Percentiles rank a stretch among this genome's conserved stretches.
Conservation (phyloP, 2,113 vertebrate genomes). For the Perccottus glenii region DNA sequence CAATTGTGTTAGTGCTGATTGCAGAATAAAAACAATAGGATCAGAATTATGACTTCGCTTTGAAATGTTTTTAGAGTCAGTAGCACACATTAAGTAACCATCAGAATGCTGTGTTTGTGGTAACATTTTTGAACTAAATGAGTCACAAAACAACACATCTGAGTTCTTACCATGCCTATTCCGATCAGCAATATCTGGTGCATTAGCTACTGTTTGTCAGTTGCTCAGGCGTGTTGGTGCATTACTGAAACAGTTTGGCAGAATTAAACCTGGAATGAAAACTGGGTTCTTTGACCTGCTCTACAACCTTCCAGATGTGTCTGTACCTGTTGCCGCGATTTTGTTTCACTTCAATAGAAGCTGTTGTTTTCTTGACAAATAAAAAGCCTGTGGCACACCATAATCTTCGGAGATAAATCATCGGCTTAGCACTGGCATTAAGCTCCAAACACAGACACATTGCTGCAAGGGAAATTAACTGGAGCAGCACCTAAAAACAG, state of each 20-base stretch:
- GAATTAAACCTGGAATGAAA: slow-evolving; percentile 32
- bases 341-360: slow-evolving; percentile 20
- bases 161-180: not conserved
- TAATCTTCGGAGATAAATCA: slow-evolving; percentile 49
- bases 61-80: too few species aligned
- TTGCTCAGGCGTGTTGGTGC: slow-evolving; percentile 13
- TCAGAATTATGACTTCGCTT: too few species aligned
- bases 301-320: slow-evolving; percentile 36
- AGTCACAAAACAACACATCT: not conserved
- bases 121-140: not conserved
- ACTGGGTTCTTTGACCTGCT: slow-evolving; percentile 33
- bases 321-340: slow-evolving; percentile 48
- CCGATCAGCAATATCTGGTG: not conserved
- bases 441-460: slow-evolving; percentile 16
- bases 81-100: not conserved
- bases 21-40: too few species aligned
- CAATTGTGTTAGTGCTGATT: too few species aligned
- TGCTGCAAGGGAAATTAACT: slow-evolving; percentile 25
- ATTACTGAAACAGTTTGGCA: not conserved
- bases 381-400: slow-evolving; percentile 44
- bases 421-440: slow-evolving; percentile 25
- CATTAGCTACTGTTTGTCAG: not conserved
- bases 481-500: slow-evolving; percentile 1
- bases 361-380: slow-evolving; percentile 46
- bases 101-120: not conserved